Evolutionary conservation across 2,888 invertebrate species (phyloP), one percentile per base, ranked within the genome.

Genomic region (Matsumyia berberina): DNA sequence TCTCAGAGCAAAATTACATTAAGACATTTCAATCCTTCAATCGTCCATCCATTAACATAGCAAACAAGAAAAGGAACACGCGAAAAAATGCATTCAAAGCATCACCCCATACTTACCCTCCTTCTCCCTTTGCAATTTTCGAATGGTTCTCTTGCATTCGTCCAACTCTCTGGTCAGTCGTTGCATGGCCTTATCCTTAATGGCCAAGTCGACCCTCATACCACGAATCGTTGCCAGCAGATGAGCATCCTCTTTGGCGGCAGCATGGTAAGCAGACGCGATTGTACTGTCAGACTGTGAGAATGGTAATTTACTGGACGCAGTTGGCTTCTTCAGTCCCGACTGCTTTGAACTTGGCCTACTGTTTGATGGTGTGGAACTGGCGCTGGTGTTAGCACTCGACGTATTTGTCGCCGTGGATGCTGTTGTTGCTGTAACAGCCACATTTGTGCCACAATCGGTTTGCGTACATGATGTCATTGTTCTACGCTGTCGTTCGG

Each of bases 221-320:
- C 96, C 96, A 81, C 96, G 94, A 87, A 96, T 95, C 0, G 96
- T 96, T 0, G 96, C 96, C 24, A 96, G 91, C 55, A 96, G 92
- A 92, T 96, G 96, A 35, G 95, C 93, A 87, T 96, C 96, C 88
- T 96, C 95, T 90, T 95, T 95, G 5, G 93, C 89, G 83, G 93
- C 93, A 66, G 88, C 88, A 76, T 89, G 88, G 73, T 88, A 87
- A 19, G 87, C 86, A 7, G 88, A 88, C 15, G 90, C 89, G 31
- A 91, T 88, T 4, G 91, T 90, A 9, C 93, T 91, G 44, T 94
- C 93, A 44, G 93, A 93, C 87, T 93, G 93, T 0, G 94, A 92
- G 55, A 93, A 87, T 86, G 93, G 92, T 88, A 93, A 92, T 86
- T 93, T 94, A 60, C 80, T 67, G 33, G 80, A 89, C 2, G 90